Base-by-base conservation (phyloP, 2,113 vertebrate species). In the Chascanopsetta lugubris region DNA sequence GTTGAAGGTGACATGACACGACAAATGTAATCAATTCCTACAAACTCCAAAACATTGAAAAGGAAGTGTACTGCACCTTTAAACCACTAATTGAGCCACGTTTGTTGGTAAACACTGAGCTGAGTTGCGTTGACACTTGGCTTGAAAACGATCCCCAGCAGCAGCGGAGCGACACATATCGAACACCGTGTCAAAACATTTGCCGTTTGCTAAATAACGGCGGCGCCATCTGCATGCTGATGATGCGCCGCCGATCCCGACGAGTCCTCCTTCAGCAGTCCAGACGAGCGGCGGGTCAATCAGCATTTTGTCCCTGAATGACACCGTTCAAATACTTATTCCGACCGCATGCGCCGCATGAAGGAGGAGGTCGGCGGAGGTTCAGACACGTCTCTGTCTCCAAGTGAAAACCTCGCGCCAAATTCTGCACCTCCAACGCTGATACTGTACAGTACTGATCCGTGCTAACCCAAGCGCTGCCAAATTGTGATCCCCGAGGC, bases 241-340 rank as follows among this genome's bases (percentile, higher is more conserved):
- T 29, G 45, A n/a, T 27, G 53, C 48, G 59, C 70, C 59, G 63
- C n/a, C 1, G 30, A 51, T 26, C 54, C n/a, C 17, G 3, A 22
- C 36, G 27, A 26, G 34, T 72, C 61, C 59, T 42, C 42, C 64
- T 72, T 75, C 72, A 70, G 18, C 2, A 43, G 61, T 71, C 40
- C 62, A 72, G 74, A 61, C 77, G 77, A 80, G 51, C 54, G 61
- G 58, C 18, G 32, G 13, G 69, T 71, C 32, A 26, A 65, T 65
- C 53, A 38, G 68, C n/a, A n/a, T n/a, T n/a, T n/a, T n/a, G 54
- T 58, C 40, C n/a, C 54, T 22, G 55, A 54, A 79, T 72, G 18
- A 7, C 46, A 45, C 2, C 40, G 18, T 15, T 42, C n/a, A 1
- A 42, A 15, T 8, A 42, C 40, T 42, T 8, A n/a, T n/a, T n/a